phyloP scores from a whole-genome alignment of 2,113 vertebrate species.

The Cepphus grylle region DNA sequence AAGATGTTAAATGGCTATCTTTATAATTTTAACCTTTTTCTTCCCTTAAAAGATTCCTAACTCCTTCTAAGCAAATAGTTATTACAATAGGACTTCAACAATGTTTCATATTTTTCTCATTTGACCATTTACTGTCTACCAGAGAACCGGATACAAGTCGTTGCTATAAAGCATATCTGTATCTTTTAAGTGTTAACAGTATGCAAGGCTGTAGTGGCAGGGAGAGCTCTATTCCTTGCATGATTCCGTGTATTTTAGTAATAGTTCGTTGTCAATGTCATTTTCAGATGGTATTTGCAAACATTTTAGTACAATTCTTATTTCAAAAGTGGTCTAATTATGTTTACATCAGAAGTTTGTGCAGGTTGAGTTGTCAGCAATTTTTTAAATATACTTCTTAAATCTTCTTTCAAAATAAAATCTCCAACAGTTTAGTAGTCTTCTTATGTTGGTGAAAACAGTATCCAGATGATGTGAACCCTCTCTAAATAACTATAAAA shows the following conservation, averaged over 20 bases:
- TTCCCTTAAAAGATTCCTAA: not conserved
- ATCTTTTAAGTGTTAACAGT: not conserved
- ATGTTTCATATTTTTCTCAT: not conserved
- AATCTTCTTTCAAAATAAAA: not conserved
- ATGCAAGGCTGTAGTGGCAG: not conserved
- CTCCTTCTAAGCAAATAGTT: not conserved
- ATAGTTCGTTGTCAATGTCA: not conserved
- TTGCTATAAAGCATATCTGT: not conserved
- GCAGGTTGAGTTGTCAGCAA: not conserved
- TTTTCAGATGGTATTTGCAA: not conserved
- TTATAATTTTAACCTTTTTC: not conserved
- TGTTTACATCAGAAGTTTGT: not conserved
- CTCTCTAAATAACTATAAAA: not conserved
- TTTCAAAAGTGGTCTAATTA: not conserved
- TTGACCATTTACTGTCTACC: not conserved
- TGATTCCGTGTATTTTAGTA: not conserved
- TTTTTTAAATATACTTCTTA: not conserved
- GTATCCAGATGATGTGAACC: not conserved
- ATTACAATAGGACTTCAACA: not conserved
- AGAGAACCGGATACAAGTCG: not conserved
- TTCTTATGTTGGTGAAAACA: not conserved
- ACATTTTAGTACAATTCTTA: not conserved
- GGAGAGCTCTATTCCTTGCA: not conserved
- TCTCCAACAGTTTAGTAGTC: not conserved
- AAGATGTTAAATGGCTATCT: not conserved